Evolutionary conservation across 2,888 invertebrate species (phyloP), one percentile per base, ranked within the genome.

Genomic region (Reticulitermes lucifugus): DNA sequence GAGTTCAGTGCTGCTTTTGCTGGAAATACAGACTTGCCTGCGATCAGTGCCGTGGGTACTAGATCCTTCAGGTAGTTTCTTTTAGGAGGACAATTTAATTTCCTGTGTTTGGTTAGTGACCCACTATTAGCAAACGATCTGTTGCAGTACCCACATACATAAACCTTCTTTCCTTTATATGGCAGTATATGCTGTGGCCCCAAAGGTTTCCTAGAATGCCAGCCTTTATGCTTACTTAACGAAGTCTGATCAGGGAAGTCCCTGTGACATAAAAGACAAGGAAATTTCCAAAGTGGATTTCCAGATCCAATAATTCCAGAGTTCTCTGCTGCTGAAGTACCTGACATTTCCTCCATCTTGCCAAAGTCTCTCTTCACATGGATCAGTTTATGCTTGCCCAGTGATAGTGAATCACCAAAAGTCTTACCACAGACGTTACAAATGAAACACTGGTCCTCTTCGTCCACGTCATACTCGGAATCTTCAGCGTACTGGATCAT

Each of bases 351-450:
- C 2, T 43, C 55, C n/a, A 80, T 51, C 7, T 83, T 83, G 10
- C 59, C 7, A 22, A 75, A 83, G 6, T 75, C 60, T 41, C 79
- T 41, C 35, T 80, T 70, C 14, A 77, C 75, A 82, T 86, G 86
- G 18, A 85, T 65, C 41, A 83, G n/a, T 46, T 83, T 85, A 55
- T 86, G 86, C 14, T 83, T 83, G n/a, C 83, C 46, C 35, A 86
- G 59, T 9, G 83, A 51, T 41, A 46, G 29, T 51, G 60, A 41
- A 75, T 85, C 94, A 86, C 92, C 93, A 82, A 95, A 93, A 0
- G 92, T 91, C 87, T 94, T 94, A 2, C 93, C 93, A 88, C 95
- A 95, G 83, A 94, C 92, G 87, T 93, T 93, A 88, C 95, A 95
- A 89, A 85, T 0, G 46, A 84, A 87, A 18, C 82, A 25, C 0